Evolutionary conservation across 2,888 invertebrate species (phyloP), one percentile per base, ranked within the genome.

Genomic region (Pterobdella sp.): DNA sequence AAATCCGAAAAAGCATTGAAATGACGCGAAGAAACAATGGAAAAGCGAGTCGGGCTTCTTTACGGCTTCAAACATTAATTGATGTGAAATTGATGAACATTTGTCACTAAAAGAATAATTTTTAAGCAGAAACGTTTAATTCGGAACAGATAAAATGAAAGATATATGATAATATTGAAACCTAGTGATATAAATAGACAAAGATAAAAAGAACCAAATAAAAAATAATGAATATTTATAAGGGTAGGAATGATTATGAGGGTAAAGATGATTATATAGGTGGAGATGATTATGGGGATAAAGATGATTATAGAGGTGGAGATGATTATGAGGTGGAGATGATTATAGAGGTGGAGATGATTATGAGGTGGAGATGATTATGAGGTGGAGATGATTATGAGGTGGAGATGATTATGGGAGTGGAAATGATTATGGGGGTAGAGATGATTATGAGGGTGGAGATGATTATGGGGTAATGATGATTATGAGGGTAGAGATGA

Each of bases 1-100:
- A n/a, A n/a, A n/a, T n/a, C n/a, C n/a, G 93, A 94, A 95, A 82
- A 94, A 97, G 86, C 94, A 94, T 80, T 88, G 89, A 82, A 91
- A 91, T 80, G 94, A 95, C 79, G 93, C 94, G 81, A 91, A 92
- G 79, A 93, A 93, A 81, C 86, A 92, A 29, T 92, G 92, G 56
- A 42, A 37, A 1, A 69, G 32, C 63, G 31, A 64, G 14, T 14
- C 14, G 14, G n/a, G n/a, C n/a, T n/a, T n/a, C n/a, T n/a, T n/a
- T n/a, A n/a, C n/a, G n/a, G n/a, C n/a, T n/a, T n/a, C n/a, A n/a
- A n/a, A n/a, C n/a, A n/a, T n/a, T n/a, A n/a, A n/a, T n/a, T n/a
- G n/a, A n/a, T n/a, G n/a, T n/a, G n/a, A n/a, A n/a, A n/a, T n/a
- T n/a, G n/a, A n/a, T n/a, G n/a, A n/a, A n/a, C n/a, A n/a, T n/a